phyloP scores from a whole-genome alignment of 2,797 vertebrate species.

The Anomalospiza imberbis region DNA sequence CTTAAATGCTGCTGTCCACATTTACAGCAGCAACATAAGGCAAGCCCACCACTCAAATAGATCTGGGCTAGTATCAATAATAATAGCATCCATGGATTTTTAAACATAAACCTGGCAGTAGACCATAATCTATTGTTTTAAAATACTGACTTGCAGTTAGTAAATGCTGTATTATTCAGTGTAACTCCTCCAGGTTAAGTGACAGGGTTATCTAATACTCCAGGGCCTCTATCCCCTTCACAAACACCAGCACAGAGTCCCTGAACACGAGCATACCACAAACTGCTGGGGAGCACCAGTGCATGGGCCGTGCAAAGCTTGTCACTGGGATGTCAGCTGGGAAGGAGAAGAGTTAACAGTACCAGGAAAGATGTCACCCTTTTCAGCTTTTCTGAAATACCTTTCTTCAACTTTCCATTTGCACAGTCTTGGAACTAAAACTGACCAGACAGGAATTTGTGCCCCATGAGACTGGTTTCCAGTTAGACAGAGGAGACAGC shows the following conservation, averaged over 20 bases:
- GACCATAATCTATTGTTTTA: not conserved
- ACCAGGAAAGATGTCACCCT: not conserved
- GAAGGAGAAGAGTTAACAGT: not conserved
- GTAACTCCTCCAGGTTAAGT: not conserved
- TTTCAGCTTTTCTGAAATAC: not conserved
- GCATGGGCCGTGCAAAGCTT: fast-evolving
- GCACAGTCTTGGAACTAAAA: conserved; percentile 35
- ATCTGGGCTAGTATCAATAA: not conserved
- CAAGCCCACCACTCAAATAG: not conserved
- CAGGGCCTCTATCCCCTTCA: not conserved
- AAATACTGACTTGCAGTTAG: not conserved
- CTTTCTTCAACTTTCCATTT: not conserved
- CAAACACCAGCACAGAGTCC: not conserved
- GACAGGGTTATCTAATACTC: not conserved
- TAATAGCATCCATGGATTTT: not conserved
- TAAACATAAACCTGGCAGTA: not conserved
- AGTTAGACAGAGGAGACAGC: conserved; percentile 23
- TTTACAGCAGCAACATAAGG: not conserved
- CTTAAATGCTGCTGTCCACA: not conserved
- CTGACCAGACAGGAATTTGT: conserved; percentile 35
- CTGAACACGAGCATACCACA: not conserved
- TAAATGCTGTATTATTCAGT: not conserved
- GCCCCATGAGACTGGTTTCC: conserved; percentile 19
- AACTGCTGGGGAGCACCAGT: not conserved
- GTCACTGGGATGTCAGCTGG: not conserved